Evolutionary conservation across 1,140 invertebrate genomes (phyloP).

Genomic region (Sitophilus oryzae): DNA sequence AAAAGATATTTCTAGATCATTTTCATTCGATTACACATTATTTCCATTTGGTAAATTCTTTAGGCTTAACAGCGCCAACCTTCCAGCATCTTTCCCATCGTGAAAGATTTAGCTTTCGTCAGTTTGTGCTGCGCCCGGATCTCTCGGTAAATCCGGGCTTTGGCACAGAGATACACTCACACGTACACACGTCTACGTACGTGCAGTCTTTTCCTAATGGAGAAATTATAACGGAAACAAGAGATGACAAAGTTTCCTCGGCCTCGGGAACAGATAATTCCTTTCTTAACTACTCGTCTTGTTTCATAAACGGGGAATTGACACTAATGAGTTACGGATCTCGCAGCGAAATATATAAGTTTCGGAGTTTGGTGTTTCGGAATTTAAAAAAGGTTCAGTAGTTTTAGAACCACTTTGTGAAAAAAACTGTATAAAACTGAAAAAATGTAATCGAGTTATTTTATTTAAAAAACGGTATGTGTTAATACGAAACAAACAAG

Average conservation of each 20-base stretch:
- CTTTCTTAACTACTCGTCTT: conserved; percentile 16
- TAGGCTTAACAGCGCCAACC: too few species aligned
- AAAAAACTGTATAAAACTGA: too few species aligned
- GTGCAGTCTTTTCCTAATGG: conserved; percentile 27
- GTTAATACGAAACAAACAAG: too few species aligned
- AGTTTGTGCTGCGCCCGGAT: conserved; percentile 20
- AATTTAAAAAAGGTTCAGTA: too few species aligned
- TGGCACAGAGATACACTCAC: conserved; percentile 17
- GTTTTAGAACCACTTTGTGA: too few species aligned
- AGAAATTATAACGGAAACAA: conserved; percentile 29
- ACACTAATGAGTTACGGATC: not conserved
- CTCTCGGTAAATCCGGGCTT: conserved; percentile 22
- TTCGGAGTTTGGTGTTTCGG: too few species aligned
- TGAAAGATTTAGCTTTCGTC: conserved; percentile 24
- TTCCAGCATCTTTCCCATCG: not conserved
- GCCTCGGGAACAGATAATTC: conserved; percentile 19
- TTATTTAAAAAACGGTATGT: too few species aligned
- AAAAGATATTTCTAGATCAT: too few species aligned
- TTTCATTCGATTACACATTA: too few species aligned
- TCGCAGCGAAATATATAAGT: too few species aligned
- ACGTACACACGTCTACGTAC: conserved; percentile 18
- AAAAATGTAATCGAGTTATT: too few species aligned
- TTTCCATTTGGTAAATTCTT: too few species aligned
- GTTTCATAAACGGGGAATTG: conserved; percentile 5
- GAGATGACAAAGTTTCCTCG: conserved; percentile 22